A percentile compares a stretch with the other conserved stretches of the same genome.
phyloP scores from a whole-genome alignment of 2,113 vertebrate genomes.

The Saccopteryx leptura region DNA sequence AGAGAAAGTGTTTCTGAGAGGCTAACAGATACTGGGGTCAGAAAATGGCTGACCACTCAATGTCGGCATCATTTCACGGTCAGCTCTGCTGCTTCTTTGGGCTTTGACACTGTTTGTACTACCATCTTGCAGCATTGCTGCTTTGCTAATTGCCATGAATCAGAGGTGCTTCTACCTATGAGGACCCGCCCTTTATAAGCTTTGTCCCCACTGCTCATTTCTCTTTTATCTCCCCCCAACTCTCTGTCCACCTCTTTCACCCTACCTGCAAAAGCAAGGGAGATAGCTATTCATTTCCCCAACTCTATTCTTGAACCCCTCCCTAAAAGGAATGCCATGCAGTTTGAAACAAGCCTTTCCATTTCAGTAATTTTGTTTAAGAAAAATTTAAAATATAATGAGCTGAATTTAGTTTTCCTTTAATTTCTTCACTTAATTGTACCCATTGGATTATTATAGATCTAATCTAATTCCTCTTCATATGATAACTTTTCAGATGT shows the following conservation, averaged over 20 bases:
- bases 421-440: background rate
- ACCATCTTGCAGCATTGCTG: background rate
- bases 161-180: background rate
- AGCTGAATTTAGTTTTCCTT: background rate
- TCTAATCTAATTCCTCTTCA: background rate
- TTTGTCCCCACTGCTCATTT: background rate
- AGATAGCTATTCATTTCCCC: background rate
- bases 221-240: no score
- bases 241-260: background rate
- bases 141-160: background rate
- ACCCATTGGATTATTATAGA: background rate
- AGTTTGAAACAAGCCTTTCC: background rate
- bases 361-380: background rate
- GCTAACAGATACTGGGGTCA: background rate
- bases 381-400: background rate
- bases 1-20: background rate
- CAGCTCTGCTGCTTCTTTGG: background rate
- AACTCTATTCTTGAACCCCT: background rate
- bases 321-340: background rate
- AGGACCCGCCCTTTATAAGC: background rate
- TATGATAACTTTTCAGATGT: background rate
- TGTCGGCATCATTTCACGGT: background rate
- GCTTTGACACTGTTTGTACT: background rate
- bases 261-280: background rate
- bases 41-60: background rate